Conservation (phyloP, 2,888 invertebrate genomes). For the Phrixothrix hirtus region DNA sequence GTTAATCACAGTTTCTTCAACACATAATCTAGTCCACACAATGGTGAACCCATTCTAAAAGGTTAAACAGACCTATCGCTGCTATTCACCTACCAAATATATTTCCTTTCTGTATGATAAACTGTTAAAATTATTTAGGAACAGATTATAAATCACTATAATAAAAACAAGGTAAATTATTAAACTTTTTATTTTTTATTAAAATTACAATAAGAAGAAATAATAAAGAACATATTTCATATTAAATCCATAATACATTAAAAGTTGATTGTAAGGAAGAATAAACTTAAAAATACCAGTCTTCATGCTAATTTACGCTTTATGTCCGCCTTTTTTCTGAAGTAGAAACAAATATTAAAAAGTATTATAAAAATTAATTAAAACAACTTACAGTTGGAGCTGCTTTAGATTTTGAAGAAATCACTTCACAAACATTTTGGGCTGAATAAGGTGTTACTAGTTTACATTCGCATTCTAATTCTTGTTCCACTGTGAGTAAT, state of each 20-base stretch:
- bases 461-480: conserved; percentile 57
- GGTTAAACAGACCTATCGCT: too few species aligned
- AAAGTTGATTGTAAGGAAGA: not conserved
- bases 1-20: too few species aligned
- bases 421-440: conserved; percentile 44
- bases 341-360: not conserved
- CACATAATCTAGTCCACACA: too few species aligned
- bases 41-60: too few species aligned
- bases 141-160: too few species aligned
- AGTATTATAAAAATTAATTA: not conserved
- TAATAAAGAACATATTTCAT: not conserved
- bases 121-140: too few species aligned
- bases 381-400: conserved; percentile 14
- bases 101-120: too few species aligned
- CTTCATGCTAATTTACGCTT: conserved; percentile 16
- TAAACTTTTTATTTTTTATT: too few species aligned
- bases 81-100: too few species aligned
- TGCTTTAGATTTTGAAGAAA: conserved; percentile 40
- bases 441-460: conserved; percentile 40
- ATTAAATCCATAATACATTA: not conserved
- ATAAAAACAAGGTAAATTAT: too few species aligned
- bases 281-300: conserved; percentile 11
- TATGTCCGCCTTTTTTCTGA: conserved; percentile 21
- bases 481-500: conserved; percentile 51
- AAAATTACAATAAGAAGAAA: conserved; percentile 1